A percentile compares a stretch with the other conserved stretches of the same genome.
phyloP scores from a whole-genome alignment of 2,888 invertebrate species.

The Heliothis peltigera region DNA sequence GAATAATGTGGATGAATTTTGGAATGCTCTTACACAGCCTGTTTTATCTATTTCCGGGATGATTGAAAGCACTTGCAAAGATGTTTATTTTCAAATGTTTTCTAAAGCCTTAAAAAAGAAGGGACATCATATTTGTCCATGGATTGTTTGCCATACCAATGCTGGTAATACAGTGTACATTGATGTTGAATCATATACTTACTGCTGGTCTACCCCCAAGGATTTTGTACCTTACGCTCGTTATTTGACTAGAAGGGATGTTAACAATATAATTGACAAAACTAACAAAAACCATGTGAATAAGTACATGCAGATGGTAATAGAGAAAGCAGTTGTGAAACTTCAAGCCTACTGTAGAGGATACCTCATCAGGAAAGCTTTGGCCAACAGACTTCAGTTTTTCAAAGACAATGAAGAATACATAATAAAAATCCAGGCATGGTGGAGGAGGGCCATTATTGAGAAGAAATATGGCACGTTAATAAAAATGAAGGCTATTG shows the following conservation, averaged over 20 bases:
- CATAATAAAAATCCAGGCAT: slow-evolving; percentile 90
- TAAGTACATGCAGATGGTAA: slow-evolving; percentile 79
- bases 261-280: slow-evolving; percentile 79
- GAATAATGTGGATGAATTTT: slow-evolving; percentile 80
- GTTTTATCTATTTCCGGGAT: slow-evolving; percentile 69
- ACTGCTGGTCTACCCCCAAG: slow-evolving; percentile 88
- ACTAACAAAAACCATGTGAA: slow-evolving; percentile 84
- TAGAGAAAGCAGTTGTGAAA: slow-evolving; percentile 84
- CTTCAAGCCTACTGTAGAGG: slow-evolving; percentile 91
- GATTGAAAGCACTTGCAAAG: slow-evolving; percentile 79
- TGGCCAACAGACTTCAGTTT: slow-evolving; percentile 79
- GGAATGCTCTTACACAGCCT: slow-evolving; percentile 76
- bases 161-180: slow-evolving; percentile 88
- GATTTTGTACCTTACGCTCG: slow-evolving; percentile 87
- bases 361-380: slow-evolving; percentile 87
- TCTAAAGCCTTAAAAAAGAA: slow-evolving; percentile 83
- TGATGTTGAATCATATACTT: slow-evolving; percentile 87
- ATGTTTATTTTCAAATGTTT: slow-evolving; percentile 86
- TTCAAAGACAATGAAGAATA: slow-evolving; percentile 81
- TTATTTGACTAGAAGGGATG: slow-evolving; percentile 85
- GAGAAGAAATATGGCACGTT: slow-evolving; percentile 83
- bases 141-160: slow-evolving; percentile 87
- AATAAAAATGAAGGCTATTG: slow-evolving; percentile 82
- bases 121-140: slow-evolving; percentile 84
- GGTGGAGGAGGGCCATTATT: slow-evolving; percentile 90